A percentile compares a stretch with the other conserved stretches of the same genome.
Evolutionary conservation across 2,113 vertebrate species (phyloP).

Genomic region (Dromaius novaehollandiae): DNA sequence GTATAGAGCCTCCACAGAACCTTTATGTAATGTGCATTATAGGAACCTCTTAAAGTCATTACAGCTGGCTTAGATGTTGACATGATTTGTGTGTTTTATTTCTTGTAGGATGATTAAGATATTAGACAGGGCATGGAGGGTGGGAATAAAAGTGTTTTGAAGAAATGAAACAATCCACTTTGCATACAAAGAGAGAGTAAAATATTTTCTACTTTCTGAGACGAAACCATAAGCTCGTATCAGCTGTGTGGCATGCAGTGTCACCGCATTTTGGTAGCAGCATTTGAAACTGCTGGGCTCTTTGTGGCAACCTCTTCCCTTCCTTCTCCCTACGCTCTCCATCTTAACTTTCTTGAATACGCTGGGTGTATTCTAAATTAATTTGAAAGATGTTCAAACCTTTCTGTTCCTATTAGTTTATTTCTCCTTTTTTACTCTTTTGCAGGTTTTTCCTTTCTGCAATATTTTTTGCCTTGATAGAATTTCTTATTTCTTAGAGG

Average conservation of each 20-base stretch:
- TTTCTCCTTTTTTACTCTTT: background rate
- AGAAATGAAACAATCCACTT: accelerated
- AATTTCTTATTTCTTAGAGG: background rate
- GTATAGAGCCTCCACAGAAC: background rate
- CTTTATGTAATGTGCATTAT: background rate
- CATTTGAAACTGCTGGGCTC: background rate
- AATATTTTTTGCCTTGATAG: background rate
- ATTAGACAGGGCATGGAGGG: background rate
- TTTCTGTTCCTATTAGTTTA: background rate
- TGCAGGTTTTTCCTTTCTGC: background rate
- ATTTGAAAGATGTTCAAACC: background rate
- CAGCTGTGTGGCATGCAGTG: background rate
- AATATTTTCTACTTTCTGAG: background rate
- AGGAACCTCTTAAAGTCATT: background rate
- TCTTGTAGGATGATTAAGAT: accelerated
- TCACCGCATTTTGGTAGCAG: background rate
- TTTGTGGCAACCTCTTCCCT: background rate
- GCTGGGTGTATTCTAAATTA: background rate
- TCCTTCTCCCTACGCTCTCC: background rate
- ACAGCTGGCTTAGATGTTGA: background rate
- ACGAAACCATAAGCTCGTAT: background rate
- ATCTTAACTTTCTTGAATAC: background rate
- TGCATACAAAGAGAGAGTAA: background rate
- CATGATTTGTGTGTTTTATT: background rate
- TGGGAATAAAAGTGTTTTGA: background rate